Evolutionary conservation across 2,888 invertebrate genomes (phyloP).

Genomic region (Trachelus iudaicus): DNA sequence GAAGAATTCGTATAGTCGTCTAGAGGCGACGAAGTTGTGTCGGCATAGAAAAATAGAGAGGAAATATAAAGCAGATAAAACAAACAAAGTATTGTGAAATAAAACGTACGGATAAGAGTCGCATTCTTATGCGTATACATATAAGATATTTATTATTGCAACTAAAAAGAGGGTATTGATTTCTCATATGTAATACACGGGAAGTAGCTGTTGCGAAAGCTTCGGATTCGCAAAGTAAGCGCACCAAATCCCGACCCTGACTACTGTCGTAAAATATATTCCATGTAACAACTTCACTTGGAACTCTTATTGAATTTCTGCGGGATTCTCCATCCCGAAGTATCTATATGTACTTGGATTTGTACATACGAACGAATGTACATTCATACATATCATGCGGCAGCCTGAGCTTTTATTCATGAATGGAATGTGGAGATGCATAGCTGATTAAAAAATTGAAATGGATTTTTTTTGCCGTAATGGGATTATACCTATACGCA

Average conservation of each 20-base stretch:
- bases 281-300: neutral
- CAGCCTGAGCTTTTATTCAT: too few species aligned
- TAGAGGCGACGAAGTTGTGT: neutral
- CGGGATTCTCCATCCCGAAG: neutral
- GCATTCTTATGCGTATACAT: neutral
- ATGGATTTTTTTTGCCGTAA: too few species aligned
- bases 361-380: too few species aligned
- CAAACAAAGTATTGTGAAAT: neutral
- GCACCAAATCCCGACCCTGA: neutral
- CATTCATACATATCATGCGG: neutral
- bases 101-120: neutral
- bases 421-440: neutral
- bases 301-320: neutral
- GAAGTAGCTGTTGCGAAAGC: neutral
- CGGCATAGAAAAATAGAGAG: neutral
- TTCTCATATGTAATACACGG: neutral
- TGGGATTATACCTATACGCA: too few species aligned
- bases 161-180: neutral
- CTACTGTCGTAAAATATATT: neutral
- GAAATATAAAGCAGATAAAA: neutral
- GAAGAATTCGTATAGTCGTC: neutral
- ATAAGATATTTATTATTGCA: neutral
- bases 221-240: neutral
- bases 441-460: neutral
- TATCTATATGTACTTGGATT: too few species aligned